Conservation (phyloP, 2,888 invertebrate species). For the Kuschelorhynchus macadamiae region DNA sequence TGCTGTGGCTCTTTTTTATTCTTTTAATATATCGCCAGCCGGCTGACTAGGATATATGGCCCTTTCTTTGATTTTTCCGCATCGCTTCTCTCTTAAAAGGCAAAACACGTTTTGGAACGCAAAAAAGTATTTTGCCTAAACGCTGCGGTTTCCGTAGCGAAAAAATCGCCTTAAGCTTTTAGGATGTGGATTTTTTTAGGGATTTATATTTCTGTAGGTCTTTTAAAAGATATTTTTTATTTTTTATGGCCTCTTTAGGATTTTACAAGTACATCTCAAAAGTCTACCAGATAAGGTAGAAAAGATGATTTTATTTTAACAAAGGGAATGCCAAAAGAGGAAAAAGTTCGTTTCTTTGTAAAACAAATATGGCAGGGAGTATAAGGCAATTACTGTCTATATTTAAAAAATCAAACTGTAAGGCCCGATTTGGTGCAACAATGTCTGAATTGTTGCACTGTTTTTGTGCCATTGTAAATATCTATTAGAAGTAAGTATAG, state of each 20-base stretch:
- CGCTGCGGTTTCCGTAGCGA: constrained; percentile 32
- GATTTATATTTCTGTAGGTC: constrained; percentile 23
- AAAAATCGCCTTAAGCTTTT: constrained; percentile 24
- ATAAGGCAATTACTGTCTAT: too few relatives aligned
- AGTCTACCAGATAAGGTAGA: too few relatives aligned
- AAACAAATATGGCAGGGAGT: too few relatives aligned
- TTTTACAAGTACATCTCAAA: constrained; percentile 3
- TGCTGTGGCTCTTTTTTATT: constrained; percentile 39
- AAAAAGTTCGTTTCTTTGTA: too few relatives aligned
- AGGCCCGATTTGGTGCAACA: too few relatives aligned
- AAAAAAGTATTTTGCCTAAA: constrained; percentile 49
- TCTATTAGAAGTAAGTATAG: too few relatives aligned
- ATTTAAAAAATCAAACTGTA: too few relatives aligned
- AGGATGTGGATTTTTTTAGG: constrained; percentile 13
- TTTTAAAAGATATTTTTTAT: constrained; percentile 21
- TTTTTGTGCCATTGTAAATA: too few relatives aligned
- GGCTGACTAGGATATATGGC: constrained; percentile 44
- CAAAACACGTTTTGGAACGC: constrained; percentile 36
- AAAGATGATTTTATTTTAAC: too few relatives aligned
- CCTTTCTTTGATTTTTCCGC: constrained; percentile 48
- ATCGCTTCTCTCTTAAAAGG: constrained; percentile 42
- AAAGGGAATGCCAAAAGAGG: too few relatives aligned
- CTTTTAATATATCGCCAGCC: constrained; percentile 46
- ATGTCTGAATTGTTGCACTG: too few relatives aligned
- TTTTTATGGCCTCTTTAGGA: constrained; percentile 19